These are phyloP conservation scores for Artibeus lituratus DNA, from an alignment of 2,797 vertebrate genomes.

Conservation along the genomic window DNA sequence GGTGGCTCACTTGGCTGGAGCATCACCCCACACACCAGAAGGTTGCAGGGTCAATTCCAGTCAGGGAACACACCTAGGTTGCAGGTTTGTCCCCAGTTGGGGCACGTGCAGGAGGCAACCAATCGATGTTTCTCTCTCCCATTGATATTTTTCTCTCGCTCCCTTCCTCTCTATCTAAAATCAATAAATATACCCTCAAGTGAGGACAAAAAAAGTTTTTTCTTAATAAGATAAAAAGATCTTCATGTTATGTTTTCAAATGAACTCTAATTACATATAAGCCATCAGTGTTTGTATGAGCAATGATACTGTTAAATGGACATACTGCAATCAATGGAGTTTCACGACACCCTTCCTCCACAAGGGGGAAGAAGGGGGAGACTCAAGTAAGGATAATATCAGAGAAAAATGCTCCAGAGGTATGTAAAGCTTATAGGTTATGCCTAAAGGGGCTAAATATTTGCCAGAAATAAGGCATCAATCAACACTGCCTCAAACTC, in stretches of 20 bases:
- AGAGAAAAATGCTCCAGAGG: neutral
- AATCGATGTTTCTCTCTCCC: neutral
- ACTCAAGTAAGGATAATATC: neutral
- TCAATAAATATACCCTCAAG: neutral
- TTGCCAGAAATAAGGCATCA: slow-evolving; percentile 27
- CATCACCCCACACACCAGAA: neutral
- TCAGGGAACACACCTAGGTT: neutral
- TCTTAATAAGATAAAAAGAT: neutral
- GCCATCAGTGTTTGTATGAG: neutral
- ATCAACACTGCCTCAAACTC: neutral
- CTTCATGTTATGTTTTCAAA: slow-evolving; percentile 15
- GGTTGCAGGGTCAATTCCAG: neutral
- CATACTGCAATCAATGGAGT: neutral
- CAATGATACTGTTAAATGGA: neutral
- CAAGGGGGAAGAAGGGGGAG: neutral
- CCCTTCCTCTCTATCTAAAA: neutral
- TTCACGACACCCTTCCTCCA: slow-evolving; percentile 5
- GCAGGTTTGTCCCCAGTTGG: neutral
- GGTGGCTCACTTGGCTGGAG: neutral
- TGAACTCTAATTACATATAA: slow-evolving; percentile 12
- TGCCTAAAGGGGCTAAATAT: neutral
- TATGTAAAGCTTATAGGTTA: neutral
- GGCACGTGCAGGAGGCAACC: neutral
- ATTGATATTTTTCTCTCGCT: neutral
- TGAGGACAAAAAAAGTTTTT: neutral